A percentile compares a stretch with the other conserved stretches of the same genome.
Evolutionary conservation across 1,140 invertebrate genomes (phyloP).

Genomic region (Aphelinus atriplicis): DNA sequence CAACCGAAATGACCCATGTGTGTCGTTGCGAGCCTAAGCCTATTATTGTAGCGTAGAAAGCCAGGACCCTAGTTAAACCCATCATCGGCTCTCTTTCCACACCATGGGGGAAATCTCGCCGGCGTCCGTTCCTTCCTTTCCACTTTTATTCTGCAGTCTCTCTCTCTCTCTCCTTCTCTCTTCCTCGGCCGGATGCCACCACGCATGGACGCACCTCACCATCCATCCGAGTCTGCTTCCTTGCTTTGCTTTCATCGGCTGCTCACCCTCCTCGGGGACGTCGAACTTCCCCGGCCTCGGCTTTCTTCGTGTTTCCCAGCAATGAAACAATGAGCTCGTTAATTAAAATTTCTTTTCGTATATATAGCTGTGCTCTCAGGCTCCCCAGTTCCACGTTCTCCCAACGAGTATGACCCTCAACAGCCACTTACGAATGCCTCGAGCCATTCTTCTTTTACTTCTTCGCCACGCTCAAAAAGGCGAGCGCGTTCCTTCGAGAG

Average conservation of each 20-base stretch:
- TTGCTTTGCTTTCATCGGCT: neutral
- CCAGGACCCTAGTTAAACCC: slow-evolving; percentile 4
- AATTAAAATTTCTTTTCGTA: slow-evolving; percentile 62
- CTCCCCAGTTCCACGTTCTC: slow-evolving; percentile 16
- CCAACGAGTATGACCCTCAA: neutral
- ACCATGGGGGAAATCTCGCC: no score
- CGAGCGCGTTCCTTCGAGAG: slow-evolving; percentile 41
- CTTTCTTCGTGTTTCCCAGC: slow-evolving; percentile 34
- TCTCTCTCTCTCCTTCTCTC: neutral
- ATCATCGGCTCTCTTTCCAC: slow-evolving; percentile 2
- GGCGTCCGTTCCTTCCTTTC: neutral
- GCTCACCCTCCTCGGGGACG: slow-evolving; percentile 33
- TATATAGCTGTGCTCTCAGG: slow-evolving; percentile 37
- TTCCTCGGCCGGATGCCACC: neutral
- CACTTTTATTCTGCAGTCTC: slow-evolving; percentile 3
- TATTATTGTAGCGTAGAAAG: slow-evolving; percentile 6
- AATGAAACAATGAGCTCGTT: slow-evolving; percentile 60
- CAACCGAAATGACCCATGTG: slow-evolving; percentile 7
- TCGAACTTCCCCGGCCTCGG: slow-evolving; percentile 51
- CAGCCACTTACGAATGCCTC: slow-evolving; percentile 40
- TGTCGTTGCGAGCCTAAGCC: slow-evolving; percentile 1
- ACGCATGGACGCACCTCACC: neutral
- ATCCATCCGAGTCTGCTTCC: neutral
- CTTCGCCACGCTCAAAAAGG: slow-evolving; percentile 18
- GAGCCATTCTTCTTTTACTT: slow-evolving; percentile 36